These are phyloP conservation scores for Venturia canescens DNA, from an alignment of 1,140 invertebrate genomes.

Conservation along the genomic window DNA sequence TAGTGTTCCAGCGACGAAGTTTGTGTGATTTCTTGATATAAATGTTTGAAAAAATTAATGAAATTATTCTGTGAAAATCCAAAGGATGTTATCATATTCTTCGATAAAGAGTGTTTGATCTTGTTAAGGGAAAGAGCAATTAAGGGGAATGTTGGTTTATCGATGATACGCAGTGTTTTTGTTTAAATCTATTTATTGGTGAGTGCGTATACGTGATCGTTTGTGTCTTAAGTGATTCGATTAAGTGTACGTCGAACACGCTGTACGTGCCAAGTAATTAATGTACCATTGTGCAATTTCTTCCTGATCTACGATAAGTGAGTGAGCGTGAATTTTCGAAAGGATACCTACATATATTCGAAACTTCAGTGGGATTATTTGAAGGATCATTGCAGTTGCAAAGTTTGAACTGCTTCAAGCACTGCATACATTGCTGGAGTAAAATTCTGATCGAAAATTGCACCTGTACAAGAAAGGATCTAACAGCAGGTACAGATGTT, in stretches of 20 bases:
- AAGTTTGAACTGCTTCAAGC: neutral
- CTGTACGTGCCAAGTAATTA: neutral
- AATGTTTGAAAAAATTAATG: neutral
- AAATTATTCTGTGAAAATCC: neutral
- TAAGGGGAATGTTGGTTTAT: neutral
- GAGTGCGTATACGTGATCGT: neutral
- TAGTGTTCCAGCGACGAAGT: neutral
- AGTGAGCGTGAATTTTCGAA: neutral
- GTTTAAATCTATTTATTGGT: too few relatives aligned
- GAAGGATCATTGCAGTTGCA: slow-evolving; percentile 12
- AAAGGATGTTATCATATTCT: neutral
- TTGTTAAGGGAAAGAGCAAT: neutral
- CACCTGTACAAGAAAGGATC: slow-evolving; percentile 25
- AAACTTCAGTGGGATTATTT: slow-evolving; percentile 21
- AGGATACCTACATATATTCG: neutral
- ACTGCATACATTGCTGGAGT: neutral
- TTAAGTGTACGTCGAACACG: neutral
- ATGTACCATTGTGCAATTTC: slow-evolving; percentile 8
- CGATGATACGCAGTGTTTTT: neutral
- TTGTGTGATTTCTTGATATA: neutral
- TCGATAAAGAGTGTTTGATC: neutral
- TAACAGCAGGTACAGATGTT: slow-evolving; percentile 30
- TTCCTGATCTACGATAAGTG: slow-evolving; percentile 5
- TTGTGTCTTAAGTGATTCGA: neutral
- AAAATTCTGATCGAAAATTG: neutral